phyloP scores from a whole-genome alignment of 2,888 invertebrate species.

The Mechanitis messenoides region DNA sequence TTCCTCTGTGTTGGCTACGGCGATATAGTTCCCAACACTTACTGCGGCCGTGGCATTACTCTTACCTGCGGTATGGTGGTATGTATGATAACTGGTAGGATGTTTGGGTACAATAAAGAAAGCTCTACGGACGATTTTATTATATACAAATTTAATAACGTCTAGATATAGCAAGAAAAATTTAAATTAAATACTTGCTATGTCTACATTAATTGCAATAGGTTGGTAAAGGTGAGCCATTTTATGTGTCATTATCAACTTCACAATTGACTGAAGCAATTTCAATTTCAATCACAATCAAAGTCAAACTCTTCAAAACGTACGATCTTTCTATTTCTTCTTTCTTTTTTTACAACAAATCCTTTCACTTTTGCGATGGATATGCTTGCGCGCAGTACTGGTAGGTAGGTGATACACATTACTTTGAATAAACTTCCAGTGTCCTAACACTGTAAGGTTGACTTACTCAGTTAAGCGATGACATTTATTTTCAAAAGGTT shows the following conservation, averaged over 20 bases:
- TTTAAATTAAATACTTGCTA: conserved; percentile 44
- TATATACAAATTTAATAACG: conserved; percentile 30
- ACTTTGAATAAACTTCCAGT: conserved; percentile 18
- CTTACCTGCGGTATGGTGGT: conserved; percentile 99
- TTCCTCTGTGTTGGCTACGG: conserved; percentile 99
- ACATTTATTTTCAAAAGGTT: conserved; percentile 84
- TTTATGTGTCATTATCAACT: conserved; percentile 63
- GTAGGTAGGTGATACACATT: conserved; percentile 40
- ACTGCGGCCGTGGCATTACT: conserved; percentile 99
- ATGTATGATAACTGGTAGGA: conserved; percentile 77
- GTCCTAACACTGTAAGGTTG: conserved; percentile 17
- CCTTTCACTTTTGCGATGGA: conserved; percentile 30
- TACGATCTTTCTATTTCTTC: conserved; percentile 43
- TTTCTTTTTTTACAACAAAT: conserved; percentile 38
- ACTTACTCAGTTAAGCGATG: conserved; percentile 55
- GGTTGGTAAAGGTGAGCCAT: conserved; percentile 75
- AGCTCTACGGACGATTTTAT: conserved; percentile 20
- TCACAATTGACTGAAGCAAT: conserved; percentile 50
- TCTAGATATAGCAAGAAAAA: conserved; percentile 54
- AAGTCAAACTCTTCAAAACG: conserved; percentile 73
- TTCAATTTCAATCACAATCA: conserved; percentile 51
- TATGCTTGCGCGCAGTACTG: conserved; percentile 31
- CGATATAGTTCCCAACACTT: conserved; percentile 99
- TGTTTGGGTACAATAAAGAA: conserved; percentile 44
- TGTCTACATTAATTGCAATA: conserved; percentile 47